These are phyloP conservation scores for Hyles vespertilio DNA, from an alignment of 1,140 invertebrate genomes.

Conservation along the genomic window DNA sequence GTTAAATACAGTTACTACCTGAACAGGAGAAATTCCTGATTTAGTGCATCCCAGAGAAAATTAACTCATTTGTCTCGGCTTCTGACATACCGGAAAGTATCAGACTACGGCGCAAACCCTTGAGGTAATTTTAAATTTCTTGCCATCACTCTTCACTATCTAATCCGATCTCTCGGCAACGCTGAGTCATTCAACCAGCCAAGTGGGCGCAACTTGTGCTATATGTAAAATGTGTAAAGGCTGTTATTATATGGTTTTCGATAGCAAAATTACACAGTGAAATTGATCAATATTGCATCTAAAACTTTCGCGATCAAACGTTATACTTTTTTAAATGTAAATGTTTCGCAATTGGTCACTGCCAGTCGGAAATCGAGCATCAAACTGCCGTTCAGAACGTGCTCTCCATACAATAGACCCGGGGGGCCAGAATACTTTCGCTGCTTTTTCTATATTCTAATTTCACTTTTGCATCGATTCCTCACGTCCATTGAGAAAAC, in stretches of 20 bases:
- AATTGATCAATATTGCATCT: background rate
- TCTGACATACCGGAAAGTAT: no score
- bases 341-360: conserved; percentile 14
- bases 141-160: no score
- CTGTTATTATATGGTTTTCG: no score
- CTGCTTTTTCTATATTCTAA: conserved; percentile 60
- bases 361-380: conserved; percentile 40
- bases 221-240: no score
- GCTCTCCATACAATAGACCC: conserved; percentile 52
- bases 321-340: conserved; percentile 9
- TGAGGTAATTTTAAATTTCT: no score
- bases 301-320: conserved; percentile 9
- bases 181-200: no score
- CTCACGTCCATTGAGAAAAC: conserved; percentile 23
- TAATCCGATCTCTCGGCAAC: no score
- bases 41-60: no score
- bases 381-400: conserved; percentile 52
- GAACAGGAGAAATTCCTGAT: background rate
- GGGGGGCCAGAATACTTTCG: conserved; percentile 59
- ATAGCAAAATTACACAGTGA: no score
- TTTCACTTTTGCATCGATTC: conserved; percentile 64
- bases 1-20: background rate
- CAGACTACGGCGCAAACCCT: no score
- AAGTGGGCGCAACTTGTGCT: no score
- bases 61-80: no score